Conservation (phyloP, 2,113 vertebrate genomes). For the Hylia prasina region DNA sequence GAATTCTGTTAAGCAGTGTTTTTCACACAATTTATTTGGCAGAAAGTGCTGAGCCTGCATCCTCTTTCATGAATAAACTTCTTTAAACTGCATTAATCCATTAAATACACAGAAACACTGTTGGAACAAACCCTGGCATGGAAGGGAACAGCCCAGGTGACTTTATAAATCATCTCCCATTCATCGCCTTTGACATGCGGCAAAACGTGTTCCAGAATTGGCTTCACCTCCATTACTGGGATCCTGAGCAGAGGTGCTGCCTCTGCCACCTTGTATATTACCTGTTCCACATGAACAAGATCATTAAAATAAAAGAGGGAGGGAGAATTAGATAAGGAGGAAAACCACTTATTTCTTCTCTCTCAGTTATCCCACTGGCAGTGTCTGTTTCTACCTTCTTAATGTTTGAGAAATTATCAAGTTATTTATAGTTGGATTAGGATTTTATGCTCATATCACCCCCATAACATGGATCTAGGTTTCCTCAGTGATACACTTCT, state of each 20-base stretch:
- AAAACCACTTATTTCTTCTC: not conserved
- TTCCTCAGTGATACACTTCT: not conserved
- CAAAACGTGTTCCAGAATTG: accelerated
- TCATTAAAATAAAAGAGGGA: not conserved
- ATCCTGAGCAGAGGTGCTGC: not conserved
- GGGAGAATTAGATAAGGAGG: not conserved
- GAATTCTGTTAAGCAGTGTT: not conserved
- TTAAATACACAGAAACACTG: not conserved
- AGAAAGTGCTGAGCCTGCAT: constrained; percentile 29
- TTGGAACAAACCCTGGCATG: not conserved
- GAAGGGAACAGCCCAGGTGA: not conserved
- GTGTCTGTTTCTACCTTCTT: not conserved
- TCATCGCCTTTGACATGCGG: not conserved
- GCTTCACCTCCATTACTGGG: not conserved
- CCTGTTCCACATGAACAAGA: not conserved
- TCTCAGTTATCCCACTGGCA: not conserved
- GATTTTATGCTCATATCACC: not conserved
- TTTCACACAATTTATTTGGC: not conserved
- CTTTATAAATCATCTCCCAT: not conserved
- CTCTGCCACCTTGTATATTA: accelerated
- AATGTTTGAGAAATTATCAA: not conserved
- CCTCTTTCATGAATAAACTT: constrained; percentile 46
- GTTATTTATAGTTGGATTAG: not conserved
- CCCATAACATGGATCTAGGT: not conserved
- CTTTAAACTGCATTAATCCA: constrained; percentile 17